Conservation (phyloP, 2,113 vertebrate species). For the Sander lucioperca region DNA sequence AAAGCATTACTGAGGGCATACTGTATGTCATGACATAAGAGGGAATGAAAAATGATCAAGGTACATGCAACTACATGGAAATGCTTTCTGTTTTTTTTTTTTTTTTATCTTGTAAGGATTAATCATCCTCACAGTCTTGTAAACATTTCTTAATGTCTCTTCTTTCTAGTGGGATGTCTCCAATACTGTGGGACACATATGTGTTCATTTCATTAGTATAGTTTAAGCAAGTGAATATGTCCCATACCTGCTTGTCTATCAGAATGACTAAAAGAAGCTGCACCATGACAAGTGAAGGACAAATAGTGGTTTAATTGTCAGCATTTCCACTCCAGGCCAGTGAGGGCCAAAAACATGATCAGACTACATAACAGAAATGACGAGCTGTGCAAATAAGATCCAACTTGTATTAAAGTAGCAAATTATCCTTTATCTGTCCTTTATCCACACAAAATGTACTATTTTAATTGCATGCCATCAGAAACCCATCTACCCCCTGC, state of each 20-base stretch:
- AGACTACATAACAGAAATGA: background rate
- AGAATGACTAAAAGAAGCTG: background rate
- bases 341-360: no score
- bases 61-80: background rate
- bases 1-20: slow-evolving; percentile 34
- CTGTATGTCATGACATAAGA: background rate
- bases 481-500: accelerated
- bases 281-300: background rate
- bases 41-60: slow-evolving; percentile 6
- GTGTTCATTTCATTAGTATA: slow-evolving; percentile 1
- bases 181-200: background rate
- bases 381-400: background rate
- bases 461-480: background rate
- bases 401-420: background rate
- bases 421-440: background rate
- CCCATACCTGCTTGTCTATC: background rate
- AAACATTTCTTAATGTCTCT: background rate
- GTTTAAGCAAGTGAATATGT: background rate
- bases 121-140: background rate
- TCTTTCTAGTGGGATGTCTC: background rate
- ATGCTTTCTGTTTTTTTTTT: background rate
- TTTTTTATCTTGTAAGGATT: slow-evolving; percentile 33
- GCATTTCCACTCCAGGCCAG: no score
- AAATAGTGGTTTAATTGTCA: background rate
- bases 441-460: background rate